These are phyloP conservation scores for Acomys russatus DNA, from an alignment of 2,797 vertebrate species.

Conservation along the genomic window DNA sequence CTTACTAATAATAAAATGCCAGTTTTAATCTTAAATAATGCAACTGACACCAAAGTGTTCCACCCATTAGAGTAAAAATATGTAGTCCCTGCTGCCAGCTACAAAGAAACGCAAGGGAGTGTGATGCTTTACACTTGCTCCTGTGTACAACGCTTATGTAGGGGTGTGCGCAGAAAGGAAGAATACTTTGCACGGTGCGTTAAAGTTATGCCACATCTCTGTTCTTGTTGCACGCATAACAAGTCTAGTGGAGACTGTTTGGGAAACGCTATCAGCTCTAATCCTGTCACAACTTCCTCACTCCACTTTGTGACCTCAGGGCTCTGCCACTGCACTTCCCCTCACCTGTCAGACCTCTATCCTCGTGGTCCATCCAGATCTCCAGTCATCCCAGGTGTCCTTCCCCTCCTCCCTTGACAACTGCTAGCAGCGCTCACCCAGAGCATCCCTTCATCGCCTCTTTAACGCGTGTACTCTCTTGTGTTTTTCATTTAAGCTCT, in stretches of 20 bases:
- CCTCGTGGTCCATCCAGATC: not conserved
- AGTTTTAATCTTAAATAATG: not conserved
- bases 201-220: not conserved
- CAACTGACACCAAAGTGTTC: not conserved
- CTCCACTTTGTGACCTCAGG: not conserved
- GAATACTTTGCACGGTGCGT: not conserved
- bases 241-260: conserved; percentile 40
- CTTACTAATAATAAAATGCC: conserved; percentile 20
- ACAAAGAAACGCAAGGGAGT: conserved; percentile 4
- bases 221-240: not conserved
- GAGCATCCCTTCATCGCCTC: not conserved
- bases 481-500: conserved; percentile 9
- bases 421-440: not conserved
- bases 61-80: not conserved
- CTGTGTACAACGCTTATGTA: not conserved
- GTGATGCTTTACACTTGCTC: not conserved
- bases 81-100: not conserved
- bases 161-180: not conserved
- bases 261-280: not conserved
- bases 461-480: not conserved
- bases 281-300: not conserved
- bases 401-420: not conserved
- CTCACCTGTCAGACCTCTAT: not conserved
- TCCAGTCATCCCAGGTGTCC: not conserved
- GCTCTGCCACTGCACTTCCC: not conserved